Evolutionary conservation across 2,888 invertebrate genomes (phyloP), one percentile per base, ranked within the genome.

Genomic region (Lissocephala sabroskyi): DNA sequence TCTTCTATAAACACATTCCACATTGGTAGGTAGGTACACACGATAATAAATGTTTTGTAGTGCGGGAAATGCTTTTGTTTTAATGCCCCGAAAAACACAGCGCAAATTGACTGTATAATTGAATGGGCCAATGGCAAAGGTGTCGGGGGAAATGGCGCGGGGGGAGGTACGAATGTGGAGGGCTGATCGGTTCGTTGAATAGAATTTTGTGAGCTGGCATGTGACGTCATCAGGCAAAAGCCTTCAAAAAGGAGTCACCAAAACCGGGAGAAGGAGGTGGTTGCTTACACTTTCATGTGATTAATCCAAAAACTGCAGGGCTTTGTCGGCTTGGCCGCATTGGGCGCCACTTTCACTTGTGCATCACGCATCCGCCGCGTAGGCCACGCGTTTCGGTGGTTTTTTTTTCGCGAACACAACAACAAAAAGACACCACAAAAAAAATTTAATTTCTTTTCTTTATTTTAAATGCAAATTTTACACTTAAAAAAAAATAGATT

Each of bases 1-100:
- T n/a, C n/a, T n/a, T n/a, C n/a, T 71, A 75, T 68, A 68, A 68
- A 75, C 68, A 68, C 68, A 75, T 68, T 68, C 68, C 68, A 44
- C 54, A 63, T 45, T 51, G 35, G 46, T n/a, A n/a, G n/a, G n/a
- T n/a, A n/a, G n/a, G n/a, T 44, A 51, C 42, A 58, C 52, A 57
- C 56, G 59, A 71, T 59, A 71, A 66, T 61, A 68, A 75, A 71
- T 71, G 62, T 61, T 50, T 64, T 51, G 65, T 67, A 71, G 68
- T 64, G 67, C 71, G 76, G 63, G 68, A 76, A 68, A 68, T 67
- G 76, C 67, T 68, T 68, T 75, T 68, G 68, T 68, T 75, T 75
- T 75, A 68, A 68, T 68, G 73, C 76, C 76, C 59, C 68, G 76
- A 68, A 76, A 73, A 68, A 76, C 68, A 68, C 73, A 68, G 56